These are phyloP conservation scores for Cheirogaleus medius DNA, from an alignment of 2,113 vertebrate species.

Conservation along the genomic window DNA sequence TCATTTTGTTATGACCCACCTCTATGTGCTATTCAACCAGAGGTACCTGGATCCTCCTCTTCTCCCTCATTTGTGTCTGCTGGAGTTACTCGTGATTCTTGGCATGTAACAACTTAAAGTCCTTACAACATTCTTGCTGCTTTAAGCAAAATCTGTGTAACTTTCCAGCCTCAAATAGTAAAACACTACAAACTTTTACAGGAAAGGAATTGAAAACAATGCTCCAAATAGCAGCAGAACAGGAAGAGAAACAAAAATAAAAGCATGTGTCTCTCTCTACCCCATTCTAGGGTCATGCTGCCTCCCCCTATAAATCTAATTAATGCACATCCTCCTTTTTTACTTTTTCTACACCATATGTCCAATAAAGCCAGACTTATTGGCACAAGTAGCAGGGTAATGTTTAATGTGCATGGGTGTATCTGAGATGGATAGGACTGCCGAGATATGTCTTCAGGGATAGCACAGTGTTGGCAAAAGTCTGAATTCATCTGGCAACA, in stretches of 20 bases:
- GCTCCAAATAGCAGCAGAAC: not conserved
- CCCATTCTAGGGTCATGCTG: not conserved
- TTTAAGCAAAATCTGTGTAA: not conserved
- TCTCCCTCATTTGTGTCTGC: not conserved
- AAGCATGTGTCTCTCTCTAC: not conserved
- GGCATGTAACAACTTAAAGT: not conserved
- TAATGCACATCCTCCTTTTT: not conserved
- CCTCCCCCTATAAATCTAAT: not conserved
- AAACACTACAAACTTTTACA: not conserved
- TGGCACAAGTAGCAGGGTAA: not conserved
- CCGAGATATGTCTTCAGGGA: constrained; percentile 33
- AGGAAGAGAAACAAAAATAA: not conserved
- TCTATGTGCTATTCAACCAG: not conserved
- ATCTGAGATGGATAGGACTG: constrained; percentile 30
- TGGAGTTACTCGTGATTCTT: not conserved
- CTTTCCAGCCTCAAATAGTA: not conserved
- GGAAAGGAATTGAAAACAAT: not conserved
- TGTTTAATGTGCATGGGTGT: constrained; percentile 33
- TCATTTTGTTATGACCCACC: not conserved
- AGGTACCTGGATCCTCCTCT: not conserved
- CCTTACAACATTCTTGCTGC: not conserved
- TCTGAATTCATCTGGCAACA: constrained; percentile 57
- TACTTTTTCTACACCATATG: not conserved
- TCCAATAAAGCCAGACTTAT: constrained; percentile 44
- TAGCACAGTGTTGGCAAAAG: constrained; percentile 25